Evolutionary conservation across 1,140 invertebrate genomes (phyloP), one percentile per base, ranked within the genome.

Genomic region (Heliconius hermathena): DNA sequence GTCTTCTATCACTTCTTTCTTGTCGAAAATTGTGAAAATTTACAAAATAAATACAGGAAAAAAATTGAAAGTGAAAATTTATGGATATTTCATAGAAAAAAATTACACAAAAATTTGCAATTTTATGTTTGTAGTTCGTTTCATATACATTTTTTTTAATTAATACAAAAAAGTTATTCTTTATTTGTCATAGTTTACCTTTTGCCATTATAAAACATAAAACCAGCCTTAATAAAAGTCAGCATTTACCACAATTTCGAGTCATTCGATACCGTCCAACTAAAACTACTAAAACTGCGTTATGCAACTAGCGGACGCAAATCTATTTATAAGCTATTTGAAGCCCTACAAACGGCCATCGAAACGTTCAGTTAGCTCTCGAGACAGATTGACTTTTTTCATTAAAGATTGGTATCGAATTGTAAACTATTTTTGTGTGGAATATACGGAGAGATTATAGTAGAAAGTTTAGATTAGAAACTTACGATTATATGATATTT

Each of bases 261-360:
- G 26, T 73, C 20, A 26, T 6, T 74, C 22, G 60, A 26, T 66
- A 29, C 11, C 60, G 60, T 66, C 60, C 60, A 66, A 66, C 60
- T 66, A 66, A 66, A 66, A 26, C n/a, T n/a, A 26, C 26, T 54
- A 49, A n/a, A n/a, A 73, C 72, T 46, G 38, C 41, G 46, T 73
- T 73, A 22, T 73, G 41, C 22, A 73, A 46, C 72, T 29, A 73
- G 72, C 33, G 26, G 72, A 73, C 38, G n/a, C n/a, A 73, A 73
- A 73, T 73, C 72, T 46, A 46, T 73, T 73, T 73, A 73, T 26
- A 73, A 46, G 41, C n/a, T 46, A 73, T 73, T 73, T 73, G 72
- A 46, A n/a, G 72, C 9, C 13, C 41, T 26, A 73, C 41, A 73
- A 73, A 73, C 41, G 72, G 72, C 46, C 18, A 46, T 73, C 41